A percentile compares a stretch with the other conserved stretches of the same genome.
phyloP scores from a whole-genome alignment of 2,888 invertebrate species.

The Apomyelois bistriatella region DNA sequence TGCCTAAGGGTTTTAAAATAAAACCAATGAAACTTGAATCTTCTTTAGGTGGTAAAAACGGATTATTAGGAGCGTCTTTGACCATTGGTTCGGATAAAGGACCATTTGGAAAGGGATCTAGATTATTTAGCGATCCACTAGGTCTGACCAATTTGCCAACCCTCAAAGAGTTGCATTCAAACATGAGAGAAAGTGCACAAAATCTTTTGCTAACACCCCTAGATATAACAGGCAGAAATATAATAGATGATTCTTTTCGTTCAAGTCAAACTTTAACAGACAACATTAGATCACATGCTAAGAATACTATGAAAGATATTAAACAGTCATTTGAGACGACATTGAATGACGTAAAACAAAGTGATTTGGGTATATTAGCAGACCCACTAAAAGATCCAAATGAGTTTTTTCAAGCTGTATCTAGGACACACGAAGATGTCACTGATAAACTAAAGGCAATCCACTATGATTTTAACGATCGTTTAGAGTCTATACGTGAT shows the following conservation, averaged over 20 bases:
- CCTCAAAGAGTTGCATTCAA: constrained; percentile 31
- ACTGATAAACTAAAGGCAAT: constrained; percentile 55
- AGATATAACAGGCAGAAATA: constrained; percentile 23
- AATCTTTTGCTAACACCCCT: constrained; percentile 30
- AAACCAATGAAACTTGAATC: constrained; percentile 44
- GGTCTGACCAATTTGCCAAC: constrained; percentile 27
- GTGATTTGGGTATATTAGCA: constrained; percentile 23
- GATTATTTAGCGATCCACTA: constrained; percentile 16
- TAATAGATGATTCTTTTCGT: constrained; percentile 25
- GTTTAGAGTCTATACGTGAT: constrained; percentile 46
- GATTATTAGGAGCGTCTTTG: constrained; percentile 33
- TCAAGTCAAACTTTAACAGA: constrained; percentile 31
- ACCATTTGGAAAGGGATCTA: not conserved
- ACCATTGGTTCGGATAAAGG: constrained; percentile 28
- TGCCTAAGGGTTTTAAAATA: constrained; percentile 39
- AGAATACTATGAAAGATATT: constrained; percentile 43
- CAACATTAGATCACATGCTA: constrained; percentile 37
- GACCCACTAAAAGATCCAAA: constrained; percentile 34
- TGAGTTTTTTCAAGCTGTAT: constrained; percentile 43
- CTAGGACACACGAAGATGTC: constrained; percentile 44
- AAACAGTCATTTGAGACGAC: constrained; percentile 41
- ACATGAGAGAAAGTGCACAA: constrained; percentile 27
- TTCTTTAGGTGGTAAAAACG: constrained; percentile 30
- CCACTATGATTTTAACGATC: constrained; percentile 54
- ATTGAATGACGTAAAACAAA: constrained; percentile 28